Conservation (phyloP, 2,797 vertebrate genomes). For the Triplophysa bombifrons region DNA sequence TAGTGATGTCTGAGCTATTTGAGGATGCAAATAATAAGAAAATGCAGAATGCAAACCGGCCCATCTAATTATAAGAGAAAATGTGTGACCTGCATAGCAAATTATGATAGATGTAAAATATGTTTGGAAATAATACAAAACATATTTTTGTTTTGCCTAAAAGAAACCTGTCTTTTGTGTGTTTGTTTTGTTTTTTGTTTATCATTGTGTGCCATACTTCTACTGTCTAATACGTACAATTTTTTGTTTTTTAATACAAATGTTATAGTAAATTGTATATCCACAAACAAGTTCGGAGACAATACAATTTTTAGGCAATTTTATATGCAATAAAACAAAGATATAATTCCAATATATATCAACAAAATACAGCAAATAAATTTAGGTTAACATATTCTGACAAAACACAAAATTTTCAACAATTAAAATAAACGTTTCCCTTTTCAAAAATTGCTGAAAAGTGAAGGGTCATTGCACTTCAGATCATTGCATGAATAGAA, state of each 20-base stretch:
- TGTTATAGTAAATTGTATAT: too few species aligned
- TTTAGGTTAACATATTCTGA: conserved; percentile 67
- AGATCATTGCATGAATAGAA: conserved; percentile 55
- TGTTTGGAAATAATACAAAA: background rate
- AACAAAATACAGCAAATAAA: conserved; percentile 68
- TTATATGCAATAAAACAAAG: conserved; percentile 60
- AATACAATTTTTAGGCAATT: conserved; percentile 28
- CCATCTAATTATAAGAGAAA: conserved; percentile 6
- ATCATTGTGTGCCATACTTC: conserved; percentile 13
- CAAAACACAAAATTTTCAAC: conserved; percentile 55
- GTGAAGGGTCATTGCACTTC: conserved; percentile 74
- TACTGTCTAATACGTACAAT: background rate
- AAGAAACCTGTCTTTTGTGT: background rate
- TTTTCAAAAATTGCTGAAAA: conserved; percentile 52
- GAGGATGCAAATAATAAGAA: too few species aligned
- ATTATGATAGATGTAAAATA: background rate
- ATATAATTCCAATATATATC: conserved; percentile 65
- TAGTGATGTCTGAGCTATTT: too few species aligned
- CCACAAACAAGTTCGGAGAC: conserved; percentile 29
- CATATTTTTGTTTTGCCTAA: background rate
- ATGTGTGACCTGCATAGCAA: background rate
- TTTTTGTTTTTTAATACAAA: conserved; percentile 2
- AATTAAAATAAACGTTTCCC: conserved; percentile 62
- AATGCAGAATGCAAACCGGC: background rate
- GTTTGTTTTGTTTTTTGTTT: background rate